Base-by-base conservation (phyloP, 2,797 vertebrate genomes). In the Apogon talboti region DNA sequence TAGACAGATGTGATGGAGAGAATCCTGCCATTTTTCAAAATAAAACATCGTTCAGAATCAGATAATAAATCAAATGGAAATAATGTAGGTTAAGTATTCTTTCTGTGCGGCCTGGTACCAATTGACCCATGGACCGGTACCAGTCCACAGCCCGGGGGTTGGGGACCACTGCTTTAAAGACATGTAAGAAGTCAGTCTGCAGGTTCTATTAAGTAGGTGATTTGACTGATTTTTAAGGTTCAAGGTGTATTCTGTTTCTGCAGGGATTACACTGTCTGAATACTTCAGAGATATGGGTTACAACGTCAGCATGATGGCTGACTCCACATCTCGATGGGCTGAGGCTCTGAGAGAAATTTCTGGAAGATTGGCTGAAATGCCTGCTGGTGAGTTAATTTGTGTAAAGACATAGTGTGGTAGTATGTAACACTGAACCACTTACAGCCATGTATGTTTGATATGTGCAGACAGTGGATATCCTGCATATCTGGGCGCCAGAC, bases 271-370 rank as follows among this genome's bases (percentile, higher is more conserved):
- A 0, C 90, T 99, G 51, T 99, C 98, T 0, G 98, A 99, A 78
- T 99, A 99, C 88, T 99, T 99, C 91, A 91, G 98, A 65, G 98
- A 99, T 82, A 99, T 99, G 98, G 98, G 98, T 48, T 99, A 99
- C 83, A 94, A 99, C 0, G 97, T 99, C 85, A 99, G 98, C 80
- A 99, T 99, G 98, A 99, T 99, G 98, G 98, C 98, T 16, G 98
- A 99, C 85, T 99, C 98, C 0, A 99, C 98, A 0, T 99, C 98
- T 51, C 93, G 98, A 84, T 99, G 98, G 98, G 98, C 98, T 1
- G 98, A 99, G 78, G 98, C 98, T 69, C 95, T 99, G 57, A 91
- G 98, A 84, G 98, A 99, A 91, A 99, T 99, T 85, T 99, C 98
- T 2, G 98, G 98, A 38, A 93, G 97, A 83, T 83, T 99, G 83